Conservation (phyloP, 2,797 vertebrate genomes). For the Hafferia zeledoni region DNA sequence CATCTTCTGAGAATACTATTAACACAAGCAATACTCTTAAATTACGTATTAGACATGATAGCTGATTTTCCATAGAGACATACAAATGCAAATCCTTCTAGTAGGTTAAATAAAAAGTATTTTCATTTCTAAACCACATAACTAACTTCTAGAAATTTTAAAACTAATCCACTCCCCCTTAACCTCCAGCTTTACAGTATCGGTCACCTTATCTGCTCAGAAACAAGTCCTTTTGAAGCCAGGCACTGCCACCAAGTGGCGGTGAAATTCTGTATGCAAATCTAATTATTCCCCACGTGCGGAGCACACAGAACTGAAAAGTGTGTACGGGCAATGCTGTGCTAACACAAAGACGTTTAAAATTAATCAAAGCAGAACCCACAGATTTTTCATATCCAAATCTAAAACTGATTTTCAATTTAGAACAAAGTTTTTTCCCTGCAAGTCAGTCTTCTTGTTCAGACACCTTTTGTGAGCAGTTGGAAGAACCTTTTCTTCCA, state of each 20-base stretch:
- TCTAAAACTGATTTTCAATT: background rate
- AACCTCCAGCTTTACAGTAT: background rate
- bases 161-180: background rate
- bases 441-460: background rate
- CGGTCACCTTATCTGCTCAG: background rate
- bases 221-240: slow-evolving; percentile 65
- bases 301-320: background rate
- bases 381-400: background rate
- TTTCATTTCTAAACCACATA: background rate
- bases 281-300: accelerated
- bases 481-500: background rate
- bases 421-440: background rate
- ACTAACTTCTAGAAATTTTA: background rate
- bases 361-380: background rate
- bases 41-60: background rate
- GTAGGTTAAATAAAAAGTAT: background rate
- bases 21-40: background rate
- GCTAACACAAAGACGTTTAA: background rate
- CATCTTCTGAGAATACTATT: slow-evolving; percentile 26
- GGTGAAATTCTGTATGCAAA: slow-evolving; percentile 34
- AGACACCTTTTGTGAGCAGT: background rate
- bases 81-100: background rate
- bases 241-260: slow-evolving; percentile 82
- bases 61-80: slow-evolving; percentile 1
- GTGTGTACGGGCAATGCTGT: accelerated